Evolutionary conservation across 1,140 invertebrate genomes (phyloP), one percentile per base, ranked within the genome.

Genomic region (Zaprionus davidi): DNA sequence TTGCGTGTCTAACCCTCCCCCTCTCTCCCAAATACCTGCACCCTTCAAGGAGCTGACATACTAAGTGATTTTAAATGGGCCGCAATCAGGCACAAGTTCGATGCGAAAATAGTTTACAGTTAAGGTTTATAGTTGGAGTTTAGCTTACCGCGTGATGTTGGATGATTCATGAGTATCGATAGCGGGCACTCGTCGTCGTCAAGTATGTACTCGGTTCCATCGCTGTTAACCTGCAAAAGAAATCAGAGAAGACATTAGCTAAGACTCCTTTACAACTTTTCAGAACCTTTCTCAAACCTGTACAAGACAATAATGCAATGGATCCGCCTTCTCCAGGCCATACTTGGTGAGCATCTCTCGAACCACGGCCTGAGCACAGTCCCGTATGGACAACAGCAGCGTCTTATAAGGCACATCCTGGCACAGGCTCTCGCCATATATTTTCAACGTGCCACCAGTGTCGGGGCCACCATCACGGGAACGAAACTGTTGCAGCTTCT

Each of bases 401-500:
- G 99, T 99, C 94, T 99, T 99, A 93, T 99, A 99, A 49, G 99
- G 99, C 74, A 99, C 98, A 94, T 99, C 98, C 84, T 97, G 96
- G 91, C 98, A 98, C 7, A 99, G 94, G 13, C 98, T 97, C 93
- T 99, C 98, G 26, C 99, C 99, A 93, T 99, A 99, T 82, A 99
- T 99, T 94, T 99, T 99, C 26, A 99, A 93, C 5, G 98, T 99
- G 56, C 99, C 99, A 58, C 99, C 95, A 2, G 96, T 97, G 84
- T 96, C 96, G n/a, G 98, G 98, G 13, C 98, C 98, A 56, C 98
- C 97, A 82, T 97, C 97, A 91, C 98, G 97, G 70, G 96, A 98
- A 28, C 97, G 95, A 93, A 99, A 99, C 93, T 99, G 98, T 92
- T 99, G 97, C 77, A 99, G 93, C 93, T 99, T 99, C 83, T 97